Evolutionary conservation across 2,888 invertebrate genomes (phyloP), one percentile per base, ranked within the genome.

Genomic region (Luffia ferchaultella): DNA sequence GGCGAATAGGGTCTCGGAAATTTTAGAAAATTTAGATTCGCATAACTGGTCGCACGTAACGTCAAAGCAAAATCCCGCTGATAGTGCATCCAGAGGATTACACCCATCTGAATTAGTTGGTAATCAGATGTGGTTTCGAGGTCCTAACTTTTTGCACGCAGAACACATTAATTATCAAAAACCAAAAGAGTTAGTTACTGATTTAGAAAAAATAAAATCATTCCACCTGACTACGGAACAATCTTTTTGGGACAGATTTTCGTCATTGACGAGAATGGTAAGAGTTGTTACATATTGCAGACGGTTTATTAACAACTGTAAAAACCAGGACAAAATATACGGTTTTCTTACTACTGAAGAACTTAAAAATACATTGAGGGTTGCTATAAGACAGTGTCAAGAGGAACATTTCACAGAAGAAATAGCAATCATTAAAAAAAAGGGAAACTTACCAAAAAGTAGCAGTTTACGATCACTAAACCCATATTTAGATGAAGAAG

Each of bases 1-100:
- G 1, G 54, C 54, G 1, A 57, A 56, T 42, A 49, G 58, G 9
- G 52, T 52, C 16, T 55, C 56, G 2, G 56, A 60, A 50, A 60
- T 59, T 16, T 20, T 49, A 16, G 45, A 18, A n/a, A n/a, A 3
- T 15, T 20, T 41, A 16, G 51, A 47, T 16, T n/a, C 20, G 2
- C 12, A 46, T 5, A 20, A 51, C 3, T 54, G 52, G 54, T 52
- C 16, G 16, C 53, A 57, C 19, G 52, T 56, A 9, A 42, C 19
- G 17, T 52, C 54, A 2, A 42, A 15, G 17, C 47, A 54, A 12
- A 54, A 57, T 49, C 54, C 55, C 9, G 55, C 57, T 16, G 53
- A 55, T 9, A 20, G 48, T 43, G 53, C 56, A 9, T 51, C 53
- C n/a, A 40, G 54, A 44, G 52, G 48, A 16, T 50, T 46, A 16